These are phyloP conservation scores for Otolemur garnettii DNA, from an alignment of 2,113 vertebrate genomes.

Conservation along the genomic window DNA sequence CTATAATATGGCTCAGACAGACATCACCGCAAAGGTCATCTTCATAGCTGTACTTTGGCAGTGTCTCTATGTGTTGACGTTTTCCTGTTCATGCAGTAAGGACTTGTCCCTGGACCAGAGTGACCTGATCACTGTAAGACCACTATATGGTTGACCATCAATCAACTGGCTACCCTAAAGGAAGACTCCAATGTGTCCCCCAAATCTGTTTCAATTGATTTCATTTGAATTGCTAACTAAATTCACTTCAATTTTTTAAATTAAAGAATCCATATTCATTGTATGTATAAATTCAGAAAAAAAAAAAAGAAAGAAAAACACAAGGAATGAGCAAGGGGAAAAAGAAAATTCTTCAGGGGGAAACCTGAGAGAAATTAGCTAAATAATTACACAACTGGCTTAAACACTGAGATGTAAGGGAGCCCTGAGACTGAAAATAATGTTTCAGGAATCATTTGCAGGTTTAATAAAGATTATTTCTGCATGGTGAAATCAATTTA, in stretches of 20 bases:
- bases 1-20: background rate
- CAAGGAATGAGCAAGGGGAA: background rate
- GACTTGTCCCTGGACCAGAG: background rate
- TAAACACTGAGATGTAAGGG: background rate
- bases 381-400: background rate
- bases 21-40: background rate
- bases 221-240: background rate
- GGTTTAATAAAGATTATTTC: background rate
- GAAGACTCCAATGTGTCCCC: background rate
- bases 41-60: background rate
- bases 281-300: background rate
- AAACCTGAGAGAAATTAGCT: slow-evolving; percentile 36
- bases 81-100: background rate
- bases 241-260: background rate
- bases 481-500: slow-evolving; percentile 4
- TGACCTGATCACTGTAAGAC: background rate
- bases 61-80: fast-evolving
- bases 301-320: slow-evolving; percentile 30
- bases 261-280: background rate
- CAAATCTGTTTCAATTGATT: background rate
- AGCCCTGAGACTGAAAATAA: background rate
- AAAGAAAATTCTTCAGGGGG: background rate
- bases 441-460: background rate
- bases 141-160: background rate
- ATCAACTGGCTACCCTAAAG: background rate